Conservation (phyloP, 1,140 invertebrate genomes). For the Phymastichus coffea region DNA sequence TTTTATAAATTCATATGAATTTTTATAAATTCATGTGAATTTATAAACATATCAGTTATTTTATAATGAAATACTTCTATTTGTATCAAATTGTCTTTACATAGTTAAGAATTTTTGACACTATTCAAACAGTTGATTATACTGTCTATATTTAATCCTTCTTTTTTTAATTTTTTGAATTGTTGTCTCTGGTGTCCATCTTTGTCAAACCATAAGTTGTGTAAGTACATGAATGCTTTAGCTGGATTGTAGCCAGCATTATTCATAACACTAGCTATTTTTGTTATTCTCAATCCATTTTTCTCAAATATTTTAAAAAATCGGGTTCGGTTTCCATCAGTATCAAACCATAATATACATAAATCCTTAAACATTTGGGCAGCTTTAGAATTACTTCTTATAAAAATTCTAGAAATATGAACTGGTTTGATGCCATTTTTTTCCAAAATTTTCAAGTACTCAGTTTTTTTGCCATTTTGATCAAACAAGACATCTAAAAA, state of each 20-base stretch:
- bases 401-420: conserved; percentile 18
- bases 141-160: conserved; percentile 28
- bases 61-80: no score
- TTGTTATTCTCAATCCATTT: background rate
- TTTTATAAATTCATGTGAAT: no score
- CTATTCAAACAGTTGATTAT: background rate
- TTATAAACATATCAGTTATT: no score
- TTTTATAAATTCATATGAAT: no score
- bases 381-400: background rate
- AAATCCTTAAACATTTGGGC: conserved; percentile 12
- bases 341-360: conserved; percentile 15
- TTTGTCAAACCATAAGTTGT: conserved; percentile 34
- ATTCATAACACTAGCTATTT: background rate
- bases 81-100: no score
- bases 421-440: background rate
- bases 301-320: conserved; percentile 32
- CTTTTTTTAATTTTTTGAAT: conserved; percentile 28
- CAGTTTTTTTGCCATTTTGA: conserved; percentile 32
- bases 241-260: conserved; percentile 30
- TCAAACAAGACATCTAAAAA: conserved; percentile 37
- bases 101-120: no score
- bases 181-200: conserved; percentile 31
- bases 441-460: conserved; percentile 24
- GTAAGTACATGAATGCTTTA: conserved; percentile 29
- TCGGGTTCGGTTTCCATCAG: conserved; percentile 30